Evolutionary conservation across 2,113 vertebrate species (phyloP).

Genomic region (Herpetotheres cachinnans): DNA sequence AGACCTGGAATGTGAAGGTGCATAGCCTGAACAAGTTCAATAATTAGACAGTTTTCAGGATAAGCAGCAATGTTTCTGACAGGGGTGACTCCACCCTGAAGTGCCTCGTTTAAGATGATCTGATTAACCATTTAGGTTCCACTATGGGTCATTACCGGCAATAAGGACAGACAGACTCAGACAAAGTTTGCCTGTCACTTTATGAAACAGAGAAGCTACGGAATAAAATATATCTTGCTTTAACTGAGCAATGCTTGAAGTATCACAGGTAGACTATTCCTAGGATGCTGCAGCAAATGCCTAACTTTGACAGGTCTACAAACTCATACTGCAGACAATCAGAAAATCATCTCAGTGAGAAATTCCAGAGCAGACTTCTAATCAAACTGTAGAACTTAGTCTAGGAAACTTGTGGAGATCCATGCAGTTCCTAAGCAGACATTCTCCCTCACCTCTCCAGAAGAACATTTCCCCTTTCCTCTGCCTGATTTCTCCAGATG

Average conservation of each 20-base stretch:
- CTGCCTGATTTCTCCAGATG: neutral
- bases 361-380: neutral
- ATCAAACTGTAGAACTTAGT: neutral
- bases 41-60: constrained; percentile 11
- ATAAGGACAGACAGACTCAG: neutral
- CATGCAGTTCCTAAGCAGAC: neutral
- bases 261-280: neutral
- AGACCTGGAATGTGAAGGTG: constrained; percentile 21
- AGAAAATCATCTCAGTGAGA: neutral
- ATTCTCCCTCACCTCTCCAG: neutral
- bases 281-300: neutral
- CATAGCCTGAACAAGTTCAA: constrained; percentile 46
- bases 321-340: neutral
- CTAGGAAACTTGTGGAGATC: neutral
- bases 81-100: constrained; percentile 22
- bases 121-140: constrained; percentile 17
- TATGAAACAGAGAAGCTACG: neutral
- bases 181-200: neutral
- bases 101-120: neutral
- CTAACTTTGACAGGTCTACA: neutral
- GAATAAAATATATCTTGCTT: neutral
- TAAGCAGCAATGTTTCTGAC: constrained; percentile 8
- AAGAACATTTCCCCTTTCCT: neutral
- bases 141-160: neutral
- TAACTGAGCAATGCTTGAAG: neutral